A percentile compares a stretch with the other conserved stretches of the same genome.
Evolutionary conservation across 2,797 vertebrate species (phyloP).

Genomic region (Selene dorsalis): DNA sequence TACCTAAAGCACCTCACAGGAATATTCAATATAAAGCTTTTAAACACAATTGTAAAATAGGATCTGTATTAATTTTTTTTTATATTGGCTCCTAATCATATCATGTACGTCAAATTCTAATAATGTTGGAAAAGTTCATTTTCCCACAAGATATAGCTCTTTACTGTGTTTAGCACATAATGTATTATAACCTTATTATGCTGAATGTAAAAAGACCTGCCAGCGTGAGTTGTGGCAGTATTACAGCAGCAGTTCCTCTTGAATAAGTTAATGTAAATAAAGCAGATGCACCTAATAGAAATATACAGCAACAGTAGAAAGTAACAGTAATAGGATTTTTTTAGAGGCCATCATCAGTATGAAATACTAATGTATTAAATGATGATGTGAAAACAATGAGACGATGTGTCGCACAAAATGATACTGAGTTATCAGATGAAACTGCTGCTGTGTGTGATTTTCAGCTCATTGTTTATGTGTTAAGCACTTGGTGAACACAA

Average conservation of each 20-base stretch:
- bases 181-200: neutral
- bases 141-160: neutral
- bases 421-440: neutral
- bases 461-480: neutral
- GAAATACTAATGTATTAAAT: neutral
- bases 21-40: neutral
- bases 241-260: neutral
- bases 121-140: neutral
- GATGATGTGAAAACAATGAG: neutral
- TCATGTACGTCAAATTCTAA: neutral
- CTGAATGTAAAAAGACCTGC: slow-evolving; percentile 5
- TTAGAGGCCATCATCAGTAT: neutral
- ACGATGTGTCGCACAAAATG: neutral
- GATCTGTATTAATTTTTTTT: neutral
- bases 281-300: neutral
- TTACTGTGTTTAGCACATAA: neutral
- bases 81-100: neutral
- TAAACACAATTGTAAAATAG: neutral
- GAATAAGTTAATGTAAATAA: neutral
- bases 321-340: neutral
- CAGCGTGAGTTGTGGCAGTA: neutral
- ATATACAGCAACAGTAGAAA: neutral
- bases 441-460: neutral
- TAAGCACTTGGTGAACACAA: too few relatives aligned
- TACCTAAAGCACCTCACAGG: slow-evolving; percentile 22